These are phyloP conservation scores for Lepidochitona cinerea DNA, from an alignment of 2,888 invertebrate genomes.

Conservation along the genomic window DNA sequence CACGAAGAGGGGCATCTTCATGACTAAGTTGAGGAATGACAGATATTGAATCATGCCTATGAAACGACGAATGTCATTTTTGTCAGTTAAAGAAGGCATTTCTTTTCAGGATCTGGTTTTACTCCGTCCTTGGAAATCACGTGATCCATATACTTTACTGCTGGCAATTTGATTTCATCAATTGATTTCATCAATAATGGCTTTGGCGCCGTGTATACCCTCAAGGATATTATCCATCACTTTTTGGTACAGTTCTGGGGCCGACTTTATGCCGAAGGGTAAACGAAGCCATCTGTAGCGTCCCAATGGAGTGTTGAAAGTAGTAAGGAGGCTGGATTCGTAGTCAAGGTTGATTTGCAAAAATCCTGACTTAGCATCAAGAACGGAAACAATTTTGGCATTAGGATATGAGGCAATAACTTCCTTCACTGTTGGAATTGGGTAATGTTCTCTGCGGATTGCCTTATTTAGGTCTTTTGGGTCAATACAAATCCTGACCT, in stretches of 20 bases:
- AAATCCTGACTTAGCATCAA: constrained; percentile 43
- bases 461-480: constrained; percentile 36
- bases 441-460: constrained; percentile 31
- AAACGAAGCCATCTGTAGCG: constrained; percentile 36
- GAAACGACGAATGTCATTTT: constrained; percentile 32
- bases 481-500: constrained; percentile 38
- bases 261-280: constrained; percentile 38
- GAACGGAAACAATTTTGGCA: constrained; percentile 36
- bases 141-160: constrained; percentile 32
- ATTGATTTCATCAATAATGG: constrained; percentile 39
- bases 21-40: constrained; percentile 37
- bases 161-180: constrained; percentile 18
- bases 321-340: constrained; percentile 36
- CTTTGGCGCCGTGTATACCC: constrained; percentile 31
- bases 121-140: constrained; percentile 25
- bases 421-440: constrained; percentile 40
- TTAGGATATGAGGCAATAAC: constrained; percentile 31
- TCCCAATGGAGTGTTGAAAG: constrained; percentile 42
- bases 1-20: constrained; percentile 30
- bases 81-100: constrained; percentile 36
- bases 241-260: constrained; percentile 35
- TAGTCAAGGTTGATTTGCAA: constrained; percentile 38
- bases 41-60: constrained; percentile 38
- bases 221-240: constrained; percentile 39
- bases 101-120: constrained; percentile 32